Conservation (phyloP, 2,797 vertebrate genomes). For the Tolypeutes matacus region DNA sequence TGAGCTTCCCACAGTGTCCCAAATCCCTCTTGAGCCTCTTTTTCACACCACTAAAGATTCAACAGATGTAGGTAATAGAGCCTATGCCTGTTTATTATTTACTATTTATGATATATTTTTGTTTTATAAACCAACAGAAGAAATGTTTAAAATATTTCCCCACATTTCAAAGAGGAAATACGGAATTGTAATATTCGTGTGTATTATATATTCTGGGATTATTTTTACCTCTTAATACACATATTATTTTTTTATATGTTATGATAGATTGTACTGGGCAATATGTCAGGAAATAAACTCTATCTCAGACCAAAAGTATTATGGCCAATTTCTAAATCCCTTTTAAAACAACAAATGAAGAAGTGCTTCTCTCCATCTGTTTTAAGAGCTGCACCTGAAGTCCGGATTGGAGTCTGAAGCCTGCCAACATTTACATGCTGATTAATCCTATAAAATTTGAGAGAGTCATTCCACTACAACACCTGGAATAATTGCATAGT, state of each 20-base stretch:
- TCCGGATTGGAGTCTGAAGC: conserved; percentile 81
- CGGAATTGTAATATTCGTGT: not conserved
- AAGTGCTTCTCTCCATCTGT: conserved; percentile 83
- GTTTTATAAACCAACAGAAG: conserved; percentile 53
- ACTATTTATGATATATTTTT: not conserved
- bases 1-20: not conserved
- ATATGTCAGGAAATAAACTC: conserved; percentile 68
- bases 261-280: conserved; percentile 54
- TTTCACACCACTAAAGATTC: conserved; percentile 6
- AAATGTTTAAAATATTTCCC: conserved; percentile 31
- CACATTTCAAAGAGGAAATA: conserved; percentile 55
- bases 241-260: not conserved
- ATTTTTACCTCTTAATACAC: conserved; percentile 24
- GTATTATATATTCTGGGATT: not conserved
- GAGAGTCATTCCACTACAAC: conserved; percentile 88
- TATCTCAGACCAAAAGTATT: conserved; percentile 61
- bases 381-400: conserved; percentile 87
- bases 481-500: conserved; percentile 92
- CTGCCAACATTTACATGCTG: conserved; percentile 88
- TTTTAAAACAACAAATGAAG: conserved; percentile 81
- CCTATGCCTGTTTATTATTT: conserved; percentile 25
- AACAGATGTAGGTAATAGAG: conserved; percentile 36
- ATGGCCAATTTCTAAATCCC: conserved; percentile 76
- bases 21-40: conserved; percentile 14
- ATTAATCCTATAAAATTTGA: conserved; percentile 88